Percentiles rank a stretch among this genome's conserved stretches.
Evolutionary conservation across 2,888 invertebrate genomes (phyloP).

Genomic region (Melangyna quadrimaculata): DNA sequence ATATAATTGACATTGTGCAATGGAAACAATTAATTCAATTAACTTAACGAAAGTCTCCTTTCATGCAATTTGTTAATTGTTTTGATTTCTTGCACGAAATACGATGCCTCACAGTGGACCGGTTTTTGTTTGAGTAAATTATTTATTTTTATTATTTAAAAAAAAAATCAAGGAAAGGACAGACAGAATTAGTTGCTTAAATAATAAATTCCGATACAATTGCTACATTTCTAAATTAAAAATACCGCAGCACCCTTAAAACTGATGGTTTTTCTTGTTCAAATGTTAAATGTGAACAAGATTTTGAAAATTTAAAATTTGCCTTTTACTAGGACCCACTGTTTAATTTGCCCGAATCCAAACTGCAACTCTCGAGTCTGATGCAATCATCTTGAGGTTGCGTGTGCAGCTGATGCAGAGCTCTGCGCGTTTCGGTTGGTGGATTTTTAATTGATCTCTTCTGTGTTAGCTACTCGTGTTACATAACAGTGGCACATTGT

Average conservation of each 20-base stretch:
- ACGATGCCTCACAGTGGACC: background rate
- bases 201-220: no score
- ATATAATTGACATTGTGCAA: slow-evolving; percentile 69
- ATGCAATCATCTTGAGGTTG: slow-evolving; percentile 54
- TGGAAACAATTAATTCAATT: slow-evolving; percentile 65
- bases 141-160: background rate
- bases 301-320: background rate
- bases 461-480: slow-evolving; percentile 46
- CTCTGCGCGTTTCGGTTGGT: slow-evolving; percentile 42
- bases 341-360: background rate
- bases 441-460: slow-evolving; percentile 57
- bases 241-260: no score
- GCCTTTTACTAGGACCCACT: background rate
- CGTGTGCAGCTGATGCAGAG: slow-evolving; percentile 48
- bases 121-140: background rate
- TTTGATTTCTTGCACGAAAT: slow-evolving; percentile 41
- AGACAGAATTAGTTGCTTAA: no score
- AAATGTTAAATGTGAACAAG: no score
- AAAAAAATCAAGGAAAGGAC: background rate
- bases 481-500: slow-evolving; percentile 44
- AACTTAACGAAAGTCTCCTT: slow-evolving; percentile 64
- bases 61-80: slow-evolving; percentile 56
- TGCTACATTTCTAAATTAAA: no score
- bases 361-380: slow-evolving; percentile 7
- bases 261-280: no score